A percentile compares a stretch with the other conserved stretches of the same genome.
These are phyloP conservation scores for Lordiphosa collinella DNA, from an alignment of 1,140 invertebrate species.

Conservation along the genomic window DNA sequence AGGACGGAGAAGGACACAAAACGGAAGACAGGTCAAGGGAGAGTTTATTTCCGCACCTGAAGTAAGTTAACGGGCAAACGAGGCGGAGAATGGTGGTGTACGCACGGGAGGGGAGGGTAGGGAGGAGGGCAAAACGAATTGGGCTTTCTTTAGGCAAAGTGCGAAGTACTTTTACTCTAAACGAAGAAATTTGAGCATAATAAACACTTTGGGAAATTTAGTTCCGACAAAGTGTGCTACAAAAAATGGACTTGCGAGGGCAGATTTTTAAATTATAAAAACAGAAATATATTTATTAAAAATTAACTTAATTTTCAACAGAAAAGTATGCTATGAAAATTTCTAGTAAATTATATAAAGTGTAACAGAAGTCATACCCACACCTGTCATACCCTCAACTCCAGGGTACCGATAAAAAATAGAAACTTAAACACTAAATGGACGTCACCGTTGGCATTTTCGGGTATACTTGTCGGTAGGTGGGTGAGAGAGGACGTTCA, in stretches of 20 bases:
- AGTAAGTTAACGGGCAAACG: slow-evolving; percentile 40
- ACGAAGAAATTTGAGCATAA: background rate
- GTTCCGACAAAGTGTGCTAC: too few species aligned
- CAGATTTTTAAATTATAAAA: too few species aligned
- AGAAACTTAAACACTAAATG: background rate
- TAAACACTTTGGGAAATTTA: too few species aligned
- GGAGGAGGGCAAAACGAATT: background rate
- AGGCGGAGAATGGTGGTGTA: slow-evolving; percentile 7
- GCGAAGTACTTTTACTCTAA: slow-evolving; percentile 2
- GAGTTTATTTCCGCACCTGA: slow-evolving; percentile 71
- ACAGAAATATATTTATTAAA: too few species aligned
- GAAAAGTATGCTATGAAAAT: too few species aligned
- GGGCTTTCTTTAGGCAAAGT: background rate
- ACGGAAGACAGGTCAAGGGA: slow-evolving; percentile 67
- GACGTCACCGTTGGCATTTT: slow-evolving; percentile 9
- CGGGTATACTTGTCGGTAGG: background rate
- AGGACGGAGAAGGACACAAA: slow-evolving; percentile 12
- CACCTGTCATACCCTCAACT: too few species aligned
- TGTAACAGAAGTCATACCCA: too few species aligned
- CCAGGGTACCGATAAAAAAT: background rate
- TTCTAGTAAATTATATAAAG: too few species aligned
- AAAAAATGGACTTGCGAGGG: too few species aligned
- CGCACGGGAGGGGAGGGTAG: slow-evolving; percentile 11
- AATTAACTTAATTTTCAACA: too few species aligned
- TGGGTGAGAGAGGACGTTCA: background rate